Percentiles rank a stretch among this genome's conserved stretches.
Conservation (phyloP, 2,113 vertebrate genomes). For the Enhydra lutris region DNA sequence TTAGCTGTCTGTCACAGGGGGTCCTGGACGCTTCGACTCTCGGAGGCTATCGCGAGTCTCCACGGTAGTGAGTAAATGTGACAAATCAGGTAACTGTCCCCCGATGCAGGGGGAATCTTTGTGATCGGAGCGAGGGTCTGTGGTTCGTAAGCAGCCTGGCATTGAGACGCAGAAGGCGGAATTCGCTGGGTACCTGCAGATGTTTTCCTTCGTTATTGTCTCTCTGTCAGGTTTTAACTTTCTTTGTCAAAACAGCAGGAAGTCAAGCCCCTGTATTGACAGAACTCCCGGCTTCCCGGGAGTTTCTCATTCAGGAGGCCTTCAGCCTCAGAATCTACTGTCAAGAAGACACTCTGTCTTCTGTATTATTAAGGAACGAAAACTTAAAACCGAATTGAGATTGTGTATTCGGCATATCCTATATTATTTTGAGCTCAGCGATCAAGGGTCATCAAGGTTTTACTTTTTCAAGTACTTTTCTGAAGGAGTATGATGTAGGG, state of each 20-base stretch:
- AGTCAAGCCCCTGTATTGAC: neutral
- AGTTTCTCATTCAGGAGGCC: neutral
- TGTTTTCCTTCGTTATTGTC: neutral
- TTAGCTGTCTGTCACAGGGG: fast-evolving
- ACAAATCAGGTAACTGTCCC: neutral
- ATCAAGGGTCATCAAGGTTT: neutral
- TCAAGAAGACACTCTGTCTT: neutral
- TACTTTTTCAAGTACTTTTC: neutral
- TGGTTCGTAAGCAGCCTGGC: neutral
- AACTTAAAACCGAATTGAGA: neutral
- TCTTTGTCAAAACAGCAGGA: slow-evolving; percentile 25
- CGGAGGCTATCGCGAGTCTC: neutral
- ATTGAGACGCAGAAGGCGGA: neutral
- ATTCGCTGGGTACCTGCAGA: neutral
- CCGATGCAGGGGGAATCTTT: neutral
- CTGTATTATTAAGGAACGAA: neutral
- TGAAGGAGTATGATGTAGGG: neutral
- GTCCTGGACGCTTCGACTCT: neutral
- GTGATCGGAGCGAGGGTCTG: neutral
- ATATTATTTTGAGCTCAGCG: neutral
- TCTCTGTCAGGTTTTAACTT: neutral
- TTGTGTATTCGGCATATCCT: neutral
- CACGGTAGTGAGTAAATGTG: neutral
- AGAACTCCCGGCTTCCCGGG: neutral
- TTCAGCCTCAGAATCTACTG: neutral